Evolutionary conservation across 2,888 invertebrate genomes (phyloP).

Genomic region (Lasius platythorax): DNA sequence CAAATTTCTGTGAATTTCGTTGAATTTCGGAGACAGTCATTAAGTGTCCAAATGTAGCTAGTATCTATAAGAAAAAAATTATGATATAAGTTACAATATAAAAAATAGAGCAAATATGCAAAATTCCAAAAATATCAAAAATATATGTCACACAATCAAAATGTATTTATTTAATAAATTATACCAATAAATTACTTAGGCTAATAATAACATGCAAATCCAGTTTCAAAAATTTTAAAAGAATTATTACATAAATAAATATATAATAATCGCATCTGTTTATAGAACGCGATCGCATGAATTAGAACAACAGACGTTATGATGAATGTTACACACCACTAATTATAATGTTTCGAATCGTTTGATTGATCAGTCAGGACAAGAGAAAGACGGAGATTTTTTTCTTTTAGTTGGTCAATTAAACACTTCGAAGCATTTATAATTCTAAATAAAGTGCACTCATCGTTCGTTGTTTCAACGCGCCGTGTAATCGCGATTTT

Average conservation of each 20-base stretch:
- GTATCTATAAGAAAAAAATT: not conserved
- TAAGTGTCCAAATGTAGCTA: not conserved
- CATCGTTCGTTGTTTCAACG: not conserved
- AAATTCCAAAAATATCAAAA: not conserved
- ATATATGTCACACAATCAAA: not conserved
- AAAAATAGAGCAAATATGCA: not conserved
- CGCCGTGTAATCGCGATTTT: not conserved
- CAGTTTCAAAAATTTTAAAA: not conserved
- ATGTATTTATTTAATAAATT: constrained; percentile 1
- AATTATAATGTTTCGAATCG: too few relatives aligned
- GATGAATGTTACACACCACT: too few relatives aligned
- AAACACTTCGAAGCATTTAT: not conserved
- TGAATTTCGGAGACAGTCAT: not conserved
- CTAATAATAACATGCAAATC: too few relatives aligned
- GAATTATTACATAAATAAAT: not conserved
- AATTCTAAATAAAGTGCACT: not conserved
- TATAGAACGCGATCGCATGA: too few relatives aligned
- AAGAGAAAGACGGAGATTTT: not conserved
- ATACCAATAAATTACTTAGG: too few relatives aligned
- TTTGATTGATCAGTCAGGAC: too few relatives aligned
- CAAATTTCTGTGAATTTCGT: not conserved
- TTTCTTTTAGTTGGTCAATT: not conserved
- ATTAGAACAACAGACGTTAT: too few relatives aligned
- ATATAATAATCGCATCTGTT: not conserved
- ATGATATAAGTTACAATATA: not conserved